phyloP scores from a whole-genome alignment of 2,797 vertebrate species.

The Halcyon chelicuti region DNA sequence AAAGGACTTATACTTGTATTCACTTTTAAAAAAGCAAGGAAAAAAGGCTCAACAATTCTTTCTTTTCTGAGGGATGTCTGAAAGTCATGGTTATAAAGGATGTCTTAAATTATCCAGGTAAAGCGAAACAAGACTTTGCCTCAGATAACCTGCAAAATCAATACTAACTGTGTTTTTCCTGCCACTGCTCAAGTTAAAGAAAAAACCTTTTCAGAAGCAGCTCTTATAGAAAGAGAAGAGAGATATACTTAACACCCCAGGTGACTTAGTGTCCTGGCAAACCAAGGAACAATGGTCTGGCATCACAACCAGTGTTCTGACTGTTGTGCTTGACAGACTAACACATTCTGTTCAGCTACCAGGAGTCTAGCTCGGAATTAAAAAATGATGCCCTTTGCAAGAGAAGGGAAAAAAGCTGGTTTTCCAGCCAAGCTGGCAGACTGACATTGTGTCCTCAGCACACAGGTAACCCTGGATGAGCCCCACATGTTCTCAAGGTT shows the following conservation, averaged over 20 bases:
- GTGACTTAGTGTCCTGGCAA: background rate
- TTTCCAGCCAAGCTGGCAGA: background rate
- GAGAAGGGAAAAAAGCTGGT: background rate
- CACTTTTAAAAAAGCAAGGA: background rate
- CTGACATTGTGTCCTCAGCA: background rate
- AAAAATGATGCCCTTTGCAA: background rate
- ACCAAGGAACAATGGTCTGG: background rate
- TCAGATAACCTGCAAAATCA: constrained; percentile 54
- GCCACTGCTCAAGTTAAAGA: background rate
- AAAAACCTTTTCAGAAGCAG: background rate
- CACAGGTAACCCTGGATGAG: background rate
- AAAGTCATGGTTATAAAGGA: constrained; percentile 38
- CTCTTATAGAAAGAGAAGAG: background rate
- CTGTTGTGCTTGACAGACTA: background rate
- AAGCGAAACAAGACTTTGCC: constrained; percentile 1
- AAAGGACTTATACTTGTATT: background rate
- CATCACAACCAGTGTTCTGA: background rate
- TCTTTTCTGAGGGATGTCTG: background rate
- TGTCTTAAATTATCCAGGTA: constrained; percentile 48
- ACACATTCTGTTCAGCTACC: background rate
- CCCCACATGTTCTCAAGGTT: background rate
- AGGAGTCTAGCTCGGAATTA: background rate
- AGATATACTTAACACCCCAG: background rate
- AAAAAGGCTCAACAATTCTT: background rate
- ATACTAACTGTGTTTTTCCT: constrained; percentile 35